phyloP scores from a whole-genome alignment of 2,888 invertebrate genomes.

The Alsophila aescularia region DNA sequence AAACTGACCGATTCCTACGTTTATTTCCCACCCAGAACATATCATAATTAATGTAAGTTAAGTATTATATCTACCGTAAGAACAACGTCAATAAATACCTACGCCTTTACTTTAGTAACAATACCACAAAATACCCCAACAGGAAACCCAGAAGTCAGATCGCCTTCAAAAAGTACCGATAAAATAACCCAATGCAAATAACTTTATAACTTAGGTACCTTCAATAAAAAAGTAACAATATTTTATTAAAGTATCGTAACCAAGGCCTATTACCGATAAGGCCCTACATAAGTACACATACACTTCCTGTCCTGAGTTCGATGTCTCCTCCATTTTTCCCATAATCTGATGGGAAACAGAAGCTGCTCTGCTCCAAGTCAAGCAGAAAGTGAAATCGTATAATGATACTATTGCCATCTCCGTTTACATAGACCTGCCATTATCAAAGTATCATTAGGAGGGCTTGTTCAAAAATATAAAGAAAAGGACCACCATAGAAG shows the following conservation, averaged over 20 bases:
- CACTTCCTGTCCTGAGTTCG: conserved; percentile 33
- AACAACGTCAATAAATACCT: neutral
- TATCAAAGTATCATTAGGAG: conserved; percentile 34
- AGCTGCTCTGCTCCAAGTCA: conserved; percentile 43
- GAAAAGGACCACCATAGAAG: conserved; percentile 10
- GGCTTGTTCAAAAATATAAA: conserved; percentile 6
- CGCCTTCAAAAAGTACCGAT: conserved; percentile 11
- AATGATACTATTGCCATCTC: conserved; percentile 42
- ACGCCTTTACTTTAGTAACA: too few relatives aligned
- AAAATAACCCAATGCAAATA: conserved; percentile 22
- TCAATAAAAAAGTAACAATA: conserved; percentile 1
- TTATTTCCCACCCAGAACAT: too few relatives aligned
- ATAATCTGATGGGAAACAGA: conserved; percentile 53
- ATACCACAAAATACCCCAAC: conserved; percentile 10
- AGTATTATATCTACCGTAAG: too few relatives aligned
- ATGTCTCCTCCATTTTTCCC: conserved; percentile 31
- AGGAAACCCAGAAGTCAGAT: conserved; percentile 19
- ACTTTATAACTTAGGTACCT: neutral
- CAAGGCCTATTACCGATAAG: conserved; percentile 20
- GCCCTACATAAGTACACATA: conserved; percentile 30
- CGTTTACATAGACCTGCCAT: conserved; percentile 34
- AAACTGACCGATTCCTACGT: too few relatives aligned
- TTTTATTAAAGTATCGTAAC: neutral
- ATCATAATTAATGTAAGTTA: too few relatives aligned
- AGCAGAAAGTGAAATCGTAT: conserved; percentile 58